These are phyloP conservation scores for Numida meleagris DNA, from an alignment of 2,113 vertebrate genomes.

Conservation along the genomic window DNA sequence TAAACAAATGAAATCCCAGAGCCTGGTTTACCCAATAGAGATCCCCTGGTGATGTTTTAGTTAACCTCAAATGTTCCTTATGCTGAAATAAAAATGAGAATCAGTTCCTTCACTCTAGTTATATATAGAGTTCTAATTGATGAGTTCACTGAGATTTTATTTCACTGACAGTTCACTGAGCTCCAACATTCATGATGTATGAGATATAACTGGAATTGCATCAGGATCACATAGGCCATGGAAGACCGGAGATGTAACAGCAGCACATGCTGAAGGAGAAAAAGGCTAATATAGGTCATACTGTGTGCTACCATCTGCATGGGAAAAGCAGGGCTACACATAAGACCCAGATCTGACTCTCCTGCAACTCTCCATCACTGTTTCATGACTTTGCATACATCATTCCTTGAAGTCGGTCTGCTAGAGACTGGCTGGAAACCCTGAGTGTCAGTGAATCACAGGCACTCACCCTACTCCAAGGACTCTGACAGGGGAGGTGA, in stretches of 20 bases:
- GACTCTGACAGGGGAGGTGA: neutral
- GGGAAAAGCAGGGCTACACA: neutral
- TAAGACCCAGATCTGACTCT: neutral
- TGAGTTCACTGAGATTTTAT: no score
- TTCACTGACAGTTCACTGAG: no score
- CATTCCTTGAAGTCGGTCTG: neutral
- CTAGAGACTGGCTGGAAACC: neutral
- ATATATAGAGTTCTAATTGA: no score
- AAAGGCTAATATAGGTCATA: neutral
- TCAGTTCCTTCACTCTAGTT: neutral
- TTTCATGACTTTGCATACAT: neutral
- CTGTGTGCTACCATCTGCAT: neutral
- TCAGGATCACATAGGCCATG: slow-evolving; percentile 13
- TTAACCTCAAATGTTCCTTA: neutral
- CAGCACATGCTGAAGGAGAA: neutral
- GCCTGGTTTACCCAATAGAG: neutral
- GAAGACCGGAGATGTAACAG: neutral
- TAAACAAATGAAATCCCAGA: neutral
- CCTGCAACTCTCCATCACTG: neutral
- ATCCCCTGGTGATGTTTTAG: neutral
- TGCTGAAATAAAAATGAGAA: neutral
- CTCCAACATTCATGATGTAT: no score
- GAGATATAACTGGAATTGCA: slow-evolving; percentile 34
- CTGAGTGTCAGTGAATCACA: neutral
- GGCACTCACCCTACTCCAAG: neutral